Evolutionary conservation across 2,797 vertebrate species (phyloP).

Genomic region (Echeneis naucrates): DNA sequence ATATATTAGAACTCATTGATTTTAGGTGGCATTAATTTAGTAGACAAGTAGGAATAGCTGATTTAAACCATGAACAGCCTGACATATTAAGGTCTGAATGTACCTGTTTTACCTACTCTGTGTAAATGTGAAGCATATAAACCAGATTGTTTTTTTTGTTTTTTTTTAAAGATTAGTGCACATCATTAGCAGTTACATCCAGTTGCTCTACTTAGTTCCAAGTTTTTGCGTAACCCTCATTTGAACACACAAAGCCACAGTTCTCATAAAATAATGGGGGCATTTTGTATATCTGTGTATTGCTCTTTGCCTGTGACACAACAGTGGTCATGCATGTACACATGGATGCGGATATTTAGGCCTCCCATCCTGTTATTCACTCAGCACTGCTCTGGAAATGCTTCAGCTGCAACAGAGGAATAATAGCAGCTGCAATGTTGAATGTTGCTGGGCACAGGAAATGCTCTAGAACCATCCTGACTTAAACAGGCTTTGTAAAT

Average conservation of each 20-base stretch:
- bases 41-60: background rate
- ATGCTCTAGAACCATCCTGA: slow-evolving; percentile 36
- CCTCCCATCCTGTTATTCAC: slow-evolving; percentile 74
- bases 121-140: background rate
- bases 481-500: slow-evolving; percentile 18
- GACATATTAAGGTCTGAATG: background rate
- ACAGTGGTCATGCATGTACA: slow-evolving; percentile 22
- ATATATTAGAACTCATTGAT: too few relatives aligned
- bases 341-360: slow-evolving; percentile 27
- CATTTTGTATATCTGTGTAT: slow-evolving; percentile 19
- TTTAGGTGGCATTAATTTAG: background rate
- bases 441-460: slow-evolving; percentile 62
- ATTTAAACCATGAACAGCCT: background rate
- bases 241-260: slow-evolving; percentile 33
- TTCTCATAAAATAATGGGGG: slow-evolving; percentile 13
- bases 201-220: slow-evolving; percentile 1
- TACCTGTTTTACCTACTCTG: background rate
- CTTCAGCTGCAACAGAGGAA: slow-evolving; percentile 43
- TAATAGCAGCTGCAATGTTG: slow-evolving; percentile 30
- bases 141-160: background rate
- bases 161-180: background rate
- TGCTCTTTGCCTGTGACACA: slow-evolving; percentile 15
- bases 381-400: slow-evolving; percentile 49
- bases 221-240: slow-evolving; percentile 28
- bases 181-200: too few relatives aligned